phyloP scores from a whole-genome alignment of 2,797 vertebrate genomes.

The Anguilla marmorata region DNA sequence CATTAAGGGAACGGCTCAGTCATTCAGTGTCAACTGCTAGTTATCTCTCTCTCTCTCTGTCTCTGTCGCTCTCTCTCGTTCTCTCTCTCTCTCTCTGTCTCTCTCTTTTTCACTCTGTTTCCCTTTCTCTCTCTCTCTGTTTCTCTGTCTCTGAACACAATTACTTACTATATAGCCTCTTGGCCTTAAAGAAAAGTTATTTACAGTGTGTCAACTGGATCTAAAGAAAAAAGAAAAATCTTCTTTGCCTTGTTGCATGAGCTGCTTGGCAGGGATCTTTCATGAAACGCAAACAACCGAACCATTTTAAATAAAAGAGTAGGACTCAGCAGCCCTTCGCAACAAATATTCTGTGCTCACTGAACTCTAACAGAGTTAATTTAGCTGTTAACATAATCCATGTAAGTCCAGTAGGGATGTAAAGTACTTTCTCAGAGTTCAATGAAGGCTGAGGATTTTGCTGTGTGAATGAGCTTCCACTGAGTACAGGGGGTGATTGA shows the following conservation, averaged over 20 bases:
- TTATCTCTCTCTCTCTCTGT: not conserved
- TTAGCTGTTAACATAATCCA: not conserved
- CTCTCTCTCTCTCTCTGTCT: not conserved
- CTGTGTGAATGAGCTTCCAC: not conserved
- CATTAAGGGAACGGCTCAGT: too few species aligned
- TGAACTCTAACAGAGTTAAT: not conserved
- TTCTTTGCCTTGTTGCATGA: not conserved
- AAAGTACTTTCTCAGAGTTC: not conserved
- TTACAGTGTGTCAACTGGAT: not conserved
- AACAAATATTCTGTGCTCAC: not conserved
- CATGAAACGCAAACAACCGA: not conserved
- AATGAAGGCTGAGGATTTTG: not conserved
- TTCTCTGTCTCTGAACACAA: not conserved
- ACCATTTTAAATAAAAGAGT: not conserved
- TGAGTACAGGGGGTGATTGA: not conserved
- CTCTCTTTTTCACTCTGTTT: not conserved
- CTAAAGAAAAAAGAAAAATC: not conserved
- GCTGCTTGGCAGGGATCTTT: not conserved
- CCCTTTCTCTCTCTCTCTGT: not conserved
- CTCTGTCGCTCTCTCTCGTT: not conserved
- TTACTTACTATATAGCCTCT: not conserved
- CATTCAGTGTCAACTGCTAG: too few species aligned
- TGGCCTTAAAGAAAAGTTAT: not conserved
- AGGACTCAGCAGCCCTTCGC: too few species aligned
- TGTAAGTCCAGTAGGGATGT: not conserved